Conservation (phyloP, 2,888 invertebrate species). For the Hypselothyrea guttata region DNA sequence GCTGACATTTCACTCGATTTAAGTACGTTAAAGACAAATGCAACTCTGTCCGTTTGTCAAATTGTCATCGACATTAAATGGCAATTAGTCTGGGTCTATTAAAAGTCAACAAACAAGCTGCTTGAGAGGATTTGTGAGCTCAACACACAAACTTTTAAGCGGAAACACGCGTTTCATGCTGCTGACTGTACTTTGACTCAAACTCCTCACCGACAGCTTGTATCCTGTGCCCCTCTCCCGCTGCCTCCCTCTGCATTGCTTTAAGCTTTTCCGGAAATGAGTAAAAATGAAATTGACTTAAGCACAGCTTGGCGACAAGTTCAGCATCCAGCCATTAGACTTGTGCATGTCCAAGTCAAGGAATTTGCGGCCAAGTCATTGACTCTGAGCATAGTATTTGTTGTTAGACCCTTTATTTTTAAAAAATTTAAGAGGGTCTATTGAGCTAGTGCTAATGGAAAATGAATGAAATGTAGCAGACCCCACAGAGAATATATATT, state of each 20-base stretch:
- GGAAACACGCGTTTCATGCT: conserved; percentile 60
- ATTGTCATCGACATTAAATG: conserved; percentile 70
- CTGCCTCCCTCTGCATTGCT: background rate
- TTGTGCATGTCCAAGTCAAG: conserved; percentile 18
- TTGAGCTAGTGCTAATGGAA: no score
- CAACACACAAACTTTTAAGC: conserved; percentile 62
- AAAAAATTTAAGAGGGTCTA: no score
- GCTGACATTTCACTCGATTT: conserved; percentile 23
- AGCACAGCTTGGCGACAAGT: conserved; percentile 40
- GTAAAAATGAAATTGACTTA: conserved; percentile 66
- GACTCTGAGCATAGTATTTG: conserved; percentile 48
- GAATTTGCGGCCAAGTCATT: conserved; percentile 49
- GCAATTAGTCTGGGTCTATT: conserved; percentile 53
- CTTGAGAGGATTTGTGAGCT: conserved; percentile 33
- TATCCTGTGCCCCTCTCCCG: conserved; percentile 7
- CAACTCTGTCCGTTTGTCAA: conserved; percentile 44
- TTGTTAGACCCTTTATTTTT: no score
- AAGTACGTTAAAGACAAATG: conserved; percentile 5
- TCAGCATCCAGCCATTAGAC: conserved; percentile 33
- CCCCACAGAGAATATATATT: no score
- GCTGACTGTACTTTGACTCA: conserved; percentile 34
- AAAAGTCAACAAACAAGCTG: conserved; percentile 43
- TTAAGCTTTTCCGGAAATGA: conserved; percentile 40
- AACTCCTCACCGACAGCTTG: conserved; percentile 16
- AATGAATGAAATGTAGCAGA: no score